These are phyloP conservation scores for Setipinna tenuifilis DNA, from an alignment of 2,797 vertebrate genomes.

Conservation along the genomic window DNA sequence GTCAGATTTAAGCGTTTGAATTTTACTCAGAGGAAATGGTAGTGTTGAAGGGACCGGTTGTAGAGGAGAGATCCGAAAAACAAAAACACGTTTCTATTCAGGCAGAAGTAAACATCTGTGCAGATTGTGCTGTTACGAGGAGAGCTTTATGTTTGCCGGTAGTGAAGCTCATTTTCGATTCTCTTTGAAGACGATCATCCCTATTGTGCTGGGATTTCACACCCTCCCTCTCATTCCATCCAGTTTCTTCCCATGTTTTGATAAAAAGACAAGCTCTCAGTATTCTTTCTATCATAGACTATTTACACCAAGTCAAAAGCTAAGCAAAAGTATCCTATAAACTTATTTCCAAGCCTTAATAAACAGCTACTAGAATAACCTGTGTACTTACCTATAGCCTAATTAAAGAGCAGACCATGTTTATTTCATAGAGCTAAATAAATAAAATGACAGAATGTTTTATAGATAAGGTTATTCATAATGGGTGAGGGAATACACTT, in stretches of 20 bases:
- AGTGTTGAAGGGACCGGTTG: background rate
- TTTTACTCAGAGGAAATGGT: background rate
- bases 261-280: constrained; percentile 34
- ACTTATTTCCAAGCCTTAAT: background rate
- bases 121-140: constrained; percentile 25
- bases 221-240: constrained; percentile 43
- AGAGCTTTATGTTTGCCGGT: constrained; percentile 43
- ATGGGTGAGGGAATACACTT: background rate
- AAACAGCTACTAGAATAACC: background rate
- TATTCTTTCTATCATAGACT: background rate
- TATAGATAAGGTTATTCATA: background rate
- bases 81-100: background rate
- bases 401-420: background rate
- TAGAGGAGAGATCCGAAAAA: background rate
- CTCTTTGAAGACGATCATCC: constrained; percentile 59
- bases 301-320: constrained; percentile 22
- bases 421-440: too few species aligned
- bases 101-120: constrained; percentile 25
- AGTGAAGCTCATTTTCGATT: constrained; percentile 52
- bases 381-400: background rate
- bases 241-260: constrained; percentile 38
- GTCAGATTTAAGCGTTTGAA: background rate
- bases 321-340: background rate
- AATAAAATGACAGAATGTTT: background rate
- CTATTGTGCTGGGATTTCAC: constrained; percentile 54